Conservation (phyloP, 2,888 invertebrate species). For the Abrostola triplasia region DNA sequence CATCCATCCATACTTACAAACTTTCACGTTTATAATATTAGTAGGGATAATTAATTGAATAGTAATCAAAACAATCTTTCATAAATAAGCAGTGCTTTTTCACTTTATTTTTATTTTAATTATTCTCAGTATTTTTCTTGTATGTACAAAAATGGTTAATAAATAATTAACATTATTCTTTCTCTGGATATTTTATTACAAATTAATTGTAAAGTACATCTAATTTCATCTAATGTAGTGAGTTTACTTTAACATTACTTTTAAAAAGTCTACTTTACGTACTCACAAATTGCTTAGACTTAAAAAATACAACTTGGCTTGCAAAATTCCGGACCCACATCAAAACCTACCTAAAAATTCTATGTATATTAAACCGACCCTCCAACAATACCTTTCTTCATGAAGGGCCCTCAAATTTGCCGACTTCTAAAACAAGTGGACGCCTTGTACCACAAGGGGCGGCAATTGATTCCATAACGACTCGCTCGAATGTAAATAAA, state of each 20-base stretch:
- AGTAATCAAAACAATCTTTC: too few relatives aligned
- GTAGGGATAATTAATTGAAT: too few relatives aligned
- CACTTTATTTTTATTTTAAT: too few relatives aligned
- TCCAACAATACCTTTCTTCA: conserved; percentile 35
- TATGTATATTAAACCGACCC: conserved; percentile 22
- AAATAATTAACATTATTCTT: too few relatives aligned
- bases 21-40: too few relatives aligned
- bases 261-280: neutral
- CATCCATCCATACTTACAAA: too few relatives aligned
- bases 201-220: too few relatives aligned
- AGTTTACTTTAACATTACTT: neutral
- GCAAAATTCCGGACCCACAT: neutral
- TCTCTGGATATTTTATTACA: too few relatives aligned
- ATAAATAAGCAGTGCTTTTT: too few relatives aligned
- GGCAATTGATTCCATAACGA: conserved; percentile 29
- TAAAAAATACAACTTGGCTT: neutral
- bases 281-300: neutral
- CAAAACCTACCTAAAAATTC: conserved; percentile 8
- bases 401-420: conserved; percentile 32
- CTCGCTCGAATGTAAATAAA: conserved; percentile 24
- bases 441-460: conserved; percentile 1
- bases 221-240: too few relatives aligned
- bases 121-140: too few relatives aligned
- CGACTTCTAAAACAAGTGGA: conserved; percentile 24
- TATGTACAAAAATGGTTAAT: too few relatives aligned